These are phyloP conservation scores for Dysidea cf. avara DNA, from an alignment of 37 sponge, comb jelly and placozoan genomes.

Conservation along the genomic window DNA sequence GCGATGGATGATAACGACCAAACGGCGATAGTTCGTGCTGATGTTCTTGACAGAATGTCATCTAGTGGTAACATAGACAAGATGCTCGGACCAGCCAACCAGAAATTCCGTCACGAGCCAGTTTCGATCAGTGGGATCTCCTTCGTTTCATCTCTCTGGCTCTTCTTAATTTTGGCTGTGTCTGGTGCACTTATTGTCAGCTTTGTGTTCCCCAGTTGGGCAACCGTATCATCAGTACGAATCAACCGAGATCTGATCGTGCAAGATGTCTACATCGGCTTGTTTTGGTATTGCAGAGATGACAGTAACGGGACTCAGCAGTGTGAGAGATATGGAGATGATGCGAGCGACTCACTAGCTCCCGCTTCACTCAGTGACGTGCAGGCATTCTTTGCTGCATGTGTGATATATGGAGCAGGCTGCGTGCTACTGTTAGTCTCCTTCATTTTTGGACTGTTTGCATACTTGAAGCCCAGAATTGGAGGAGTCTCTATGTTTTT, in stretches of 20 bases:
- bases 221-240: background rate
- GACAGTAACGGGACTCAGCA: no score
- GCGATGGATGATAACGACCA: no score
- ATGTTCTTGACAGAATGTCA: no score
- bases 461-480: conserved; percentile 61
- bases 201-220: conserved; percentile 54
- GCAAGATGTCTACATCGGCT: conserved; percentile 28
- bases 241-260: background rate
- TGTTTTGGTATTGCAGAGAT: conserved; percentile 32
- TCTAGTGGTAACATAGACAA: no score
- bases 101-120: conserved; percentile 45
- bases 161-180: conserved; percentile 27
- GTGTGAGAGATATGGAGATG: no score
- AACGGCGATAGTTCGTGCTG: no score
- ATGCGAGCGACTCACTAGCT: no score
- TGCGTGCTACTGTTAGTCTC: conserved; percentile 56
- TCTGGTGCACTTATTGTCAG: conserved; percentile 39
- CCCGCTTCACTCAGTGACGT: background rate
- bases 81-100: background rate
- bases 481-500: conserved; percentile 38
- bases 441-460: conserved; percentile 43
- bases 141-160: conserved; percentile 54
- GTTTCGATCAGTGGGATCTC: conserved; percentile 67
- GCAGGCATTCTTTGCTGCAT: conserved; percentile 39
- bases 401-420: conserved; percentile 55